Base-by-base conservation (phyloP, 1,140 invertebrate genomes). In the Cotesia glomerata region DNA sequence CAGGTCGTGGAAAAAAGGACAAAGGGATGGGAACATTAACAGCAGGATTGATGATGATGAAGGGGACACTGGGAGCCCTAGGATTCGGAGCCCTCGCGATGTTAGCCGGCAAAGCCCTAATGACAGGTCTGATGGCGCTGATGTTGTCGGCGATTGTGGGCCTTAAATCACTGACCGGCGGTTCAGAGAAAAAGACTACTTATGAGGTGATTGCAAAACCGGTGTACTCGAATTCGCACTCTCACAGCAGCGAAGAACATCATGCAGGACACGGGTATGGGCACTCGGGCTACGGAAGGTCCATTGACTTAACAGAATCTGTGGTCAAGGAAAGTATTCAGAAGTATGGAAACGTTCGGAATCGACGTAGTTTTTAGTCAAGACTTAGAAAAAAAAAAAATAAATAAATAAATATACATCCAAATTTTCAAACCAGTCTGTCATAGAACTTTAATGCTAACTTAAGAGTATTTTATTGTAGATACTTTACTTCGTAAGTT, bases 171-270 rank as follows among this genome's bases (percentile, higher is more conserved):
- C 78, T 94, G n/a, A 88, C 91, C 0, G 79, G 89, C 5, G 91
- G 91, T 14, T 90, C 90, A 14, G 89, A 90, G 18, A 92, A 93
- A 75, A 92, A 92, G 18, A 94, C 93, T 0, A 94, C 93, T 0
- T 95, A 95, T 79, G 94, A 95, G 83, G 94, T 95, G 62, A 91
- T 95, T 39, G 91, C 92, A 63, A 95, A 95, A 76, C 94, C 94
- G 0, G 89, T 95, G 0, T 93, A 94, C 80, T 90, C 89, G 0
- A 91, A 91, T 58, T 89, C 90, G 0, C 92, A 94, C 75, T 90
- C 90, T 1, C 93, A 94, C 72, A 94, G 93, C 8, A 89, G 91
- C 0, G 92, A 93, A 80, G 91, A 94, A 65, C 89, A 90, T 9
- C 89, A 90, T 34, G 89, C 88, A 0, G 86, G 89, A 56, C 87